Evolutionary conservation across 2,113 vertebrate species (phyloP).

Genomic region (Etia nguti): DNA sequence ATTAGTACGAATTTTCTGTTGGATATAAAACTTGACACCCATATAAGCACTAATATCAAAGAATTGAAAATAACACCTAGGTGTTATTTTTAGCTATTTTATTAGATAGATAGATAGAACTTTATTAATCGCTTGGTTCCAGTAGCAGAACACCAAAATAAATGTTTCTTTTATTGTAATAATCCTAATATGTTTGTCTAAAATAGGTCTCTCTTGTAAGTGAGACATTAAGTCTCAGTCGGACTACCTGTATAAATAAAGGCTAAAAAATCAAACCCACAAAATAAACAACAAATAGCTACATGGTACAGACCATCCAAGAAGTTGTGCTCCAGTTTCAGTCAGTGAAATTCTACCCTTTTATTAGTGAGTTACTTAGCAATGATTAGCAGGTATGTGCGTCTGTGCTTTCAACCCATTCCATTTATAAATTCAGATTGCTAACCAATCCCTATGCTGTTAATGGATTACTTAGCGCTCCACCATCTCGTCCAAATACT

Average conservation of each 20-base stretch:
- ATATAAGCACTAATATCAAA: background rate
- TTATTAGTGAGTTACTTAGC: background rate
- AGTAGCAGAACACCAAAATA: background rate
- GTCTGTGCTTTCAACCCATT: background rate
- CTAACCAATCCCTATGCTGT: background rate
- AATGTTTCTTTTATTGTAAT: background rate
- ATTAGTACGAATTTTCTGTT: background rate
- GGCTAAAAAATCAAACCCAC: background rate
- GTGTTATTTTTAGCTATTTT: background rate
- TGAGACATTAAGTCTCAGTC: background rate
- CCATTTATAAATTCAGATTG: background rate
- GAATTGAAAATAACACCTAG: background rate
- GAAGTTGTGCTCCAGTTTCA: background rate
- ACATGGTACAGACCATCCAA: fast-evolving
- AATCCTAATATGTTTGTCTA: background rate
- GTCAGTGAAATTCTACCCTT: background rate
- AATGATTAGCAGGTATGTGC: background rate
- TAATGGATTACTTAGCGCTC: fast-evolving
- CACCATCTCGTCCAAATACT: background rate
- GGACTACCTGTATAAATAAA: background rate
- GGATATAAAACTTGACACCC: background rate
- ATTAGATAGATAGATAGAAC: background rate
- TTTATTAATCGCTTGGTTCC: fast-evolving
- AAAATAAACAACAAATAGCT: background rate
- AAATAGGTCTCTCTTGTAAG: background rate